Conservation (phyloP, 2,113 vertebrate species). For the Muscicapa adusta region DNA sequence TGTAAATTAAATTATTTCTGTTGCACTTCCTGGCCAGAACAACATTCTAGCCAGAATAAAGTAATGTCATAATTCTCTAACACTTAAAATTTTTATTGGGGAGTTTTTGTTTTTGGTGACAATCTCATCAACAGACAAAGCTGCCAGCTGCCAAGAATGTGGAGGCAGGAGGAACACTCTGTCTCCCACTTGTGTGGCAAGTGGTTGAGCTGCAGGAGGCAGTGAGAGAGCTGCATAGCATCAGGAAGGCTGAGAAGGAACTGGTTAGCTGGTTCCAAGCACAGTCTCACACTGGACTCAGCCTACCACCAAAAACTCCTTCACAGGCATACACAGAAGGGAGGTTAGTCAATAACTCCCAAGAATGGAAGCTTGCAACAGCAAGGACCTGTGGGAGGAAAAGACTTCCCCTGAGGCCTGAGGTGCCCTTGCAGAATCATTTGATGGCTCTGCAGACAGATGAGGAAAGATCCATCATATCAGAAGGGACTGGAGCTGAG, state of each 20-base stretch:
- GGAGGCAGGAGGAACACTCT: neutral
- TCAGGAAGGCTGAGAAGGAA: neutral
- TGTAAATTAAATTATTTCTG: neutral
- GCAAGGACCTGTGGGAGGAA: neutral
- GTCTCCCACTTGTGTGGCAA: neutral
- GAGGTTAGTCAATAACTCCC: neutral
- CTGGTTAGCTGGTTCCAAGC: neutral
- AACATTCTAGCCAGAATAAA: neutral
- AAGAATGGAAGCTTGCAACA: neutral
- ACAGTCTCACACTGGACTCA: neutral
- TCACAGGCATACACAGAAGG: neutral
- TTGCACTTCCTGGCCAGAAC: neutral
- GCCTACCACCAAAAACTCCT: accelerated
- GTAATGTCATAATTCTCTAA: neutral
- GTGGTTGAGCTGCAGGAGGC: neutral
- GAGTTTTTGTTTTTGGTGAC: neutral
- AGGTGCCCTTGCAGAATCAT: neutral
- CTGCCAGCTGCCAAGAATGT: neutral
- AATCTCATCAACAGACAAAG: neutral
- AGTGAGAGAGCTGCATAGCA: neutral
- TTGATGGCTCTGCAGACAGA: neutral
- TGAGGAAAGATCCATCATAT: neutral
- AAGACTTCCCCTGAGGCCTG: neutral
- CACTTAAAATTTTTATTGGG: neutral
- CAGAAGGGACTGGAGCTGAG: neutral